phyloP scores from a whole-genome alignment of 1,140 invertebrate genomes.

The Plutomurus gul region DNA sequence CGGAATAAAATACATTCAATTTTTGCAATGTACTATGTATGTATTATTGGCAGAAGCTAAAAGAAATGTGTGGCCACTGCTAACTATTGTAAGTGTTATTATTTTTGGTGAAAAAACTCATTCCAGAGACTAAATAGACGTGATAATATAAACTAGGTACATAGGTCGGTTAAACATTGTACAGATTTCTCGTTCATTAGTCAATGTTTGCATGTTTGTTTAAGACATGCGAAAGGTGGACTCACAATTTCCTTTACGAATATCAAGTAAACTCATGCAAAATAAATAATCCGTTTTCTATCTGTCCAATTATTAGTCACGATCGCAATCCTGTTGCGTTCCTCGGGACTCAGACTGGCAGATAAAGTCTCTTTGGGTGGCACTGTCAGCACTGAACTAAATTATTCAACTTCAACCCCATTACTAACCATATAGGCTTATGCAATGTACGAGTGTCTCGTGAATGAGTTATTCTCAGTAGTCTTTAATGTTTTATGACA shows the following conservation, averaged over 20 bases:
- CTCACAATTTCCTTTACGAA: constrained; percentile 10
- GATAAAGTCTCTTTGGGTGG: constrained; percentile 1
- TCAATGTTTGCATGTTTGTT: background rate
- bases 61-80: background rate
- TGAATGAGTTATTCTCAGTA: background rate
- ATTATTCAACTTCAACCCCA: background rate
- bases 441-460: background rate
- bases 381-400: background rate
- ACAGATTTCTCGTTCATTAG: too few species aligned
- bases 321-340: background rate
- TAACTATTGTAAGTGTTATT: background rate
- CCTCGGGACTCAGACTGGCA: background rate
- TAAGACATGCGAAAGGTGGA: background rate
- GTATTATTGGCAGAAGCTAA: too few species aligned
- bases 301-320: background rate
- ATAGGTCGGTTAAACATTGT: too few species aligned
- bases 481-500: background rate
- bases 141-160: too few species aligned
- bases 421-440: background rate
- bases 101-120: too few species aligned
- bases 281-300: constrained; percentile 4
- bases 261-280: background rate
- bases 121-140: too few species aligned
- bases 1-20: background rate
- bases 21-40: background rate